These are phyloP conservation scores for Drosophila saltans DNA, from an alignment of 1,140 invertebrate species.

Conservation along the genomic window DNA sequence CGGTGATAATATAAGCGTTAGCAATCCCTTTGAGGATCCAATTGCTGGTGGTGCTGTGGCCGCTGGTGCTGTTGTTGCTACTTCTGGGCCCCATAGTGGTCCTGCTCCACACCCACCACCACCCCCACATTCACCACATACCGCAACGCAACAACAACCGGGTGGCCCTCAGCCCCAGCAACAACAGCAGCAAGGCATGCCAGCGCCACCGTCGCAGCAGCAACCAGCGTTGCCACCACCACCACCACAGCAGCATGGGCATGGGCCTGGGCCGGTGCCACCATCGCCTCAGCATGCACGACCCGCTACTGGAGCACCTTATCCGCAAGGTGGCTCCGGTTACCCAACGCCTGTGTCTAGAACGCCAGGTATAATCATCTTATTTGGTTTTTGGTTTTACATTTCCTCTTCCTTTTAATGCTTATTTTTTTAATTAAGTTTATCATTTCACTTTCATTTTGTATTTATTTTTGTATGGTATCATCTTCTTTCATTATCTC, in stretches of 20 bases:
- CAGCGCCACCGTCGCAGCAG: constrained; percentile 27
- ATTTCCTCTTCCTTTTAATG: constrained; percentile 16
- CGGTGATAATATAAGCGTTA: constrained; percentile 90
- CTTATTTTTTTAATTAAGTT: constrained; percentile 7
- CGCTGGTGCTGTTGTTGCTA: constrained; percentile 45
- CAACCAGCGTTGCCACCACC: constrained; percentile 52
- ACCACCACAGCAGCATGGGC: constrained; percentile 62
- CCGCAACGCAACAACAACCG: constrained; percentile 50
- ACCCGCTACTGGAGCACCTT: constrained; percentile 78
- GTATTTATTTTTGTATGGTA: background rate
- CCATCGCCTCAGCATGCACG: constrained; percentile 74
- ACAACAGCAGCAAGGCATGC: constrained; percentile 34
- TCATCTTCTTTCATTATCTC: background rate
- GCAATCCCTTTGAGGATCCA: constrained; percentile 92
- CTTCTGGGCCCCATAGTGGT: constrained; percentile 51
- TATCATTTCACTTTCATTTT: constrained; percentile 7
- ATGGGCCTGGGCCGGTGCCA: constrained; percentile 23
- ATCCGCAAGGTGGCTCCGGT: constrained; percentile 82
- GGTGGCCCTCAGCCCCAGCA: constrained; percentile 33
- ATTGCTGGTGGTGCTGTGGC: constrained; percentile 76
- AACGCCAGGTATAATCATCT: constrained; percentile 83
- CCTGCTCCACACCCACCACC: constrained; percentile 42
- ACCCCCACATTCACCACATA: constrained; percentile 70
- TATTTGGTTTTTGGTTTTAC: constrained; percentile 46
- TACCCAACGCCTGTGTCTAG: constrained; percentile 83